Base-by-base conservation (phyloP, 1,140 invertebrate genomes). In the Babylonia areolata region DNA sequence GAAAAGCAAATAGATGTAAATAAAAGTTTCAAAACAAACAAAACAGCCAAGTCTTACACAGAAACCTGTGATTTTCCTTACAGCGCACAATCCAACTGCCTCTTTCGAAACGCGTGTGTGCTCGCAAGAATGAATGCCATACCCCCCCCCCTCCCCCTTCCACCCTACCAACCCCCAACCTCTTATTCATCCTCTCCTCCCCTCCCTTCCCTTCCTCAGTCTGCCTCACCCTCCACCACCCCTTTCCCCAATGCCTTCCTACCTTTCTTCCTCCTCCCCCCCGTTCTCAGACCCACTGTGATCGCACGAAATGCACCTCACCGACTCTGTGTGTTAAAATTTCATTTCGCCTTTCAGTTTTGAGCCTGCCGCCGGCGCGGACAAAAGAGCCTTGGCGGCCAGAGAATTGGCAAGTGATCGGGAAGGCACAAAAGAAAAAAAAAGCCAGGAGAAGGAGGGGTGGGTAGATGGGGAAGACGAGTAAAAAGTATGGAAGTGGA, bases 261-360 rank as follows among this genome's bases (percentile, higher is more conserved):
- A 6, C 28, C 58, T 23, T 28, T 23, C 58, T 23, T 20, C 23
- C 28, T 64, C 58, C 28, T 23, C 28, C 20, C 28, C 28, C 28
- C 20, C 23, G 9, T 23, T 20, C 23, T 64, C 28, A 6, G 58
- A 12, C 58, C 17, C 9, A 3, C 58, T 64, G 17, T 23, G 37
- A 75, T 58, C 40, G 42, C 11, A 81, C 42, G 80, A 3, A 81
- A 58, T 54, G 80, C 80, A 81, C 80, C 80, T 81, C 80, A 17
- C 28, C 80, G 51, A 51, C 80, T 46, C 51, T 81, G 80, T 51
- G 51, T 81, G 42, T 81, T 80, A 81, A 81, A 81, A 51, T 81
- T 81, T 81, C 80, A 81, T 81, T 81, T 81, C 80, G 78, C 80
- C 33, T 58, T 79, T 79, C 77, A 40, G n/a, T 12, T 64, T 64